These are phyloP conservation scores for Lepidocolaptes lacrymiger DNA, from an alignment of 2,797 vertebrate genomes.

Conservation along the genomic window DNA sequence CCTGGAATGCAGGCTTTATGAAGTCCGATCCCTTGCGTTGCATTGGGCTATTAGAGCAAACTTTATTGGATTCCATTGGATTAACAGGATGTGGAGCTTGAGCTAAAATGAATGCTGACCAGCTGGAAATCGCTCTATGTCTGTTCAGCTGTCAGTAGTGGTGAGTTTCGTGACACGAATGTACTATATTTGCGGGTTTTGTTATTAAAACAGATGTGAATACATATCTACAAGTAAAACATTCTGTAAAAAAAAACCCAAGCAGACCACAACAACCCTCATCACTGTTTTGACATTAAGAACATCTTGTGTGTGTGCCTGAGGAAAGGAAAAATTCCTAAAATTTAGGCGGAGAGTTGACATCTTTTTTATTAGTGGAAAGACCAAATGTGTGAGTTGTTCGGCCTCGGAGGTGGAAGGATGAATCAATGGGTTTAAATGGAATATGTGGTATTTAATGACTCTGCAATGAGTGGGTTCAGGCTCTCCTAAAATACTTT, in stretches of 20 bases:
- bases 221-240: background rate
- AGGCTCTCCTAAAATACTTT: conserved; percentile 16
- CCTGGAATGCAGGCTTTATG: background rate
- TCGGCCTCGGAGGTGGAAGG: conserved; percentile 34
- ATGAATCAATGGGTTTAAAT: conserved; percentile 57
- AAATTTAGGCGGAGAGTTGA: background rate
- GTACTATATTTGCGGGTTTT: background rate
- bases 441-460: conserved; percentile 44
- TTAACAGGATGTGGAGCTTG: background rate
- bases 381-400: conserved; percentile 20
- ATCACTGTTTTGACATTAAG: conserved; percentile 36
- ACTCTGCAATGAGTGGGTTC: background rate
- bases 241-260: background rate
- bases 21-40: background rate
- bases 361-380: conserved; percentile 18
- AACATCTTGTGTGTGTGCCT: background rate
- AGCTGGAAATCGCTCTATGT: background rate
- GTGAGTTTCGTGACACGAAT: background rate
- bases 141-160: background rate
- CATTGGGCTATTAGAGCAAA: background rate
- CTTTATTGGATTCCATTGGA: conserved; percentile 35
- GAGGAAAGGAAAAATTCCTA: background rate
- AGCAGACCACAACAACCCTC: background rate
- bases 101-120: background rate
- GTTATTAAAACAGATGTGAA: background rate